These are phyloP conservation scores for Adelphocoris suturalis DNA, from an alignment of 2,888 invertebrate species.

Conservation along the genomic window DNA sequence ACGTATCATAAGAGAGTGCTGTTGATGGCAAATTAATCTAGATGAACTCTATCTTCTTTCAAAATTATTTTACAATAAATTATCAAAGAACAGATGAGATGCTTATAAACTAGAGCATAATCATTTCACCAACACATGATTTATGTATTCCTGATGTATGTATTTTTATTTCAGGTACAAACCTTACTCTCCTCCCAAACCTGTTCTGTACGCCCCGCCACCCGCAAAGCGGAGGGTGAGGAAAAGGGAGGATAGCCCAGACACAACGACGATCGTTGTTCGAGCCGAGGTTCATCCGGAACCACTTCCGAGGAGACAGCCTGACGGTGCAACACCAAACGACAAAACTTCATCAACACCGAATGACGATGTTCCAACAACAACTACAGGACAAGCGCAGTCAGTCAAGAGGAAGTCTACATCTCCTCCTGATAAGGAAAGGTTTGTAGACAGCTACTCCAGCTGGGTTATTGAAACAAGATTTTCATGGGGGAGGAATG, in stretches of 20 bases:
- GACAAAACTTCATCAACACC: background rate
- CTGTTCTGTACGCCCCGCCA: conserved; percentile 23
- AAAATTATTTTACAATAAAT: too few relatives aligned
- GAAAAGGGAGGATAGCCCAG: conserved; percentile 56
- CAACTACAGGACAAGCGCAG: background rate
- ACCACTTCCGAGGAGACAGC: conserved; percentile 38
- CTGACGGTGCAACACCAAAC: background rate
- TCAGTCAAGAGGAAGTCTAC: background rate
- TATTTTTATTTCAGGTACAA: conserved; percentile 40
- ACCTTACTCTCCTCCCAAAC: conserved; percentile 64
- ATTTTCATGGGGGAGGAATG: too few relatives aligned
- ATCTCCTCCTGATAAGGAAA: background rate
- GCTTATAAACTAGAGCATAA: too few relatives aligned
- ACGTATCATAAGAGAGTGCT: too few relatives aligned
- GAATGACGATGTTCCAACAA: conserved; percentile 29
- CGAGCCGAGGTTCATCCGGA: conserved; percentile 73
- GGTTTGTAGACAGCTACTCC: background rate
- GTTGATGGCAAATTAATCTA: too few relatives aligned
- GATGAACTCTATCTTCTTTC: too few relatives aligned
- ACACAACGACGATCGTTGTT: conserved; percentile 72
- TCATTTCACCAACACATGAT: too few relatives aligned
- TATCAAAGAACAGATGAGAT: too few relatives aligned
- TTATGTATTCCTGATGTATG: too few relatives aligned
- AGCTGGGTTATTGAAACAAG: too few relatives aligned
- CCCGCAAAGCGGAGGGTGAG: conserved; percentile 55